Percentiles rank a stretch among this genome's conserved stretches.
Evolutionary conservation across 2,113 vertebrate genomes (phyloP).

Genomic region (Callionymus lyra): DNA sequence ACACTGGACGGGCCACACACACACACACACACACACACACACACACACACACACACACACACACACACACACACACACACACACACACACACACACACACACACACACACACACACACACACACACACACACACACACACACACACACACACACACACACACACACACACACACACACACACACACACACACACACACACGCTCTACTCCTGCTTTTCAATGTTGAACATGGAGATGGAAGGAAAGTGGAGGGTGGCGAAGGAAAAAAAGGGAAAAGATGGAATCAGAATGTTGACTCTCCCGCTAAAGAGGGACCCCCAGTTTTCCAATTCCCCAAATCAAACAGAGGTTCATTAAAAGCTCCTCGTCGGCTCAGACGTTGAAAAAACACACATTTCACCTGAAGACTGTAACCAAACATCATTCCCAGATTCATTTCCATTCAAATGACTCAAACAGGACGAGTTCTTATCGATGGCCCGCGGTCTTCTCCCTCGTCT

Average conservation of each 20-base stretch:
- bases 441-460: constrained; percentile 60
- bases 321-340: constrained; percentile 67
- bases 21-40: neutral
- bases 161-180: too few species aligned
- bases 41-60: constrained; percentile 1
- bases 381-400: constrained; percentile 46
- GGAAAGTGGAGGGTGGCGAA: constrained; percentile 2
- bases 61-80: too few species aligned
- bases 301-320: constrained; percentile 25
- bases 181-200: too few species aligned
- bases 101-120: too few species aligned
- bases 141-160: too few species aligned
- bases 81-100: too few species aligned
- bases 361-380: constrained; percentile 20
- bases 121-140: too few species aligned
- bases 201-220: too few species aligned
- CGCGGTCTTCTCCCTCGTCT: constrained; percentile 26
- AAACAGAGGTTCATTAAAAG: constrained; percentile 65
- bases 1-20: too few species aligned
- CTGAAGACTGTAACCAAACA: constrained; percentile 40
- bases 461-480: constrained; percentile 52
- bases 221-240: too few species aligned
- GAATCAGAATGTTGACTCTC: constrained; percentile 20
- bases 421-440: constrained; percentile 65
- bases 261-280: constrained; percentile 2